Percentiles rank a stretch among this genome's conserved stretches.
These are phyloP conservation scores for Exocentrus adspersus DNA, from an alignment of 2,888 invertebrate species.

Conservation along the genomic window DNA sequence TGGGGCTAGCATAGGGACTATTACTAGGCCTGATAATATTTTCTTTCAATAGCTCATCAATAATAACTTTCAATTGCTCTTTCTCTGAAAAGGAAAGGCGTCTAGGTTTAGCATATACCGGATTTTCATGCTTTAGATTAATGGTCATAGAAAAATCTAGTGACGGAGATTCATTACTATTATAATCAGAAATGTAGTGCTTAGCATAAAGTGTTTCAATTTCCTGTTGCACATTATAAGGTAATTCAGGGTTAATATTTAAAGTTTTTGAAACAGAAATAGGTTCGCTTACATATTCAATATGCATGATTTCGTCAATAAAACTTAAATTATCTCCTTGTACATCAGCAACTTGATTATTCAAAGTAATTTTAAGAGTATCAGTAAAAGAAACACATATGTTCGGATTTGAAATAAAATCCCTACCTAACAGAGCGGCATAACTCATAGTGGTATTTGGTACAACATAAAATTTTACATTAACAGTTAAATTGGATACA, in stretches of 20 bases:
- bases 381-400: slow-evolving; percentile 7
- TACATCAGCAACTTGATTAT: background rate
- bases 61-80: slow-evolving; percentile 9
- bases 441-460: slow-evolving; percentile 26
- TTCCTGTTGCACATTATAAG: background rate
- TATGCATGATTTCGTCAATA: slow-evolving; percentile 2
- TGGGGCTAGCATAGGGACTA: slow-evolving; percentile 10
- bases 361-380: slow-evolving; percentile 10
- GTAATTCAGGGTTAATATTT: background rate
- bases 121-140: slow-evolving; percentile 9
- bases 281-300: background rate
- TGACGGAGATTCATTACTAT: background rate
- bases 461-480: slow-evolving; percentile 29
- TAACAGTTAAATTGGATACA: slow-evolving; percentile 11
- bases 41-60: slow-evolving; percentile 5
- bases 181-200: no score
- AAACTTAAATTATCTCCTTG: background rate
- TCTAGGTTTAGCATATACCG: slow-evolving; percentile 6
- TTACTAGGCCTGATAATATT: slow-evolving; percentile 15
- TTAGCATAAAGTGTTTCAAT: background rate
- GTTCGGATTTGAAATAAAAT: slow-evolving; percentile 19
- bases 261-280: background rate
- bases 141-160: slow-evolving; percentile 26
- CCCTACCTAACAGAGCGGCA: slow-evolving; percentile 25
- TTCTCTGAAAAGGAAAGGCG: slow-evolving; percentile 9